Evolutionary conservation across 2,113 vertebrate genomes (phyloP).

Genomic region (Phrynosoma platyrhinos): DNA sequence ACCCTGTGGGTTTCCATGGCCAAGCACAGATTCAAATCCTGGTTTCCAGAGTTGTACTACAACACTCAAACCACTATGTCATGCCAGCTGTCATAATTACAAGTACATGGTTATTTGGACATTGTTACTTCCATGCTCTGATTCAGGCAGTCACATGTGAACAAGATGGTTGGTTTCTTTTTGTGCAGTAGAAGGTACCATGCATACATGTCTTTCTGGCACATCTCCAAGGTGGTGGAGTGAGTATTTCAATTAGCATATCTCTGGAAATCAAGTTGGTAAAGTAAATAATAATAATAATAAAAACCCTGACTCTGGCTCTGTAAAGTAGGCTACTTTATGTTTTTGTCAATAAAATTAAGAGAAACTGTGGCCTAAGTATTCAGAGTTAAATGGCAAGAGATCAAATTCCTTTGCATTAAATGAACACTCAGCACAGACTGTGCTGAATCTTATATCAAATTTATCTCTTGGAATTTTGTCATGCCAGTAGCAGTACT

Average conservation of each 20-base stretch:
- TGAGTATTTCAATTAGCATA: neutral
- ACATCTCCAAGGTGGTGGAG: neutral
- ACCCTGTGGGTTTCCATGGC: too few relatives aligned
- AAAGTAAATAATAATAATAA: neutral
- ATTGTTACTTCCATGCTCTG: too few relatives aligned
- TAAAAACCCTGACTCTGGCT: neutral
- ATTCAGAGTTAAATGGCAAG: slow-evolving; percentile 6
- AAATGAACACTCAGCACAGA: neutral
- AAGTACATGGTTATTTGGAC: neutral
- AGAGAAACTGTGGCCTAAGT: neutral
- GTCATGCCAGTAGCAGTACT: neutral
- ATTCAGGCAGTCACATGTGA: neutral
- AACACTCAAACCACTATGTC: too few relatives aligned
- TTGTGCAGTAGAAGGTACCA: too few relatives aligned
- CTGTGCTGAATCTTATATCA: neutral
- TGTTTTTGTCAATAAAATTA: slow-evolving; percentile 14
- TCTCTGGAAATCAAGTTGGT: neutral
- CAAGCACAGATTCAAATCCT: too few relatives aligned
- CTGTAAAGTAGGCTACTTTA: slow-evolving; percentile 7
- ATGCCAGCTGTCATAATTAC: too few relatives aligned
- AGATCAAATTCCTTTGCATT: slow-evolving; percentile 5
- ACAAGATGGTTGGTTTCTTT: neutral
- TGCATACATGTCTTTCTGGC: neutral
- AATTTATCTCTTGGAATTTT: neutral
- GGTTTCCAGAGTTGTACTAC: too few relatives aligned